Percentiles rank a stretch among this genome's conserved stretches.
Evolutionary conservation across 2,113 vertebrate genomes (phyloP).

Genomic region (Lasiurus borealis): DNA sequence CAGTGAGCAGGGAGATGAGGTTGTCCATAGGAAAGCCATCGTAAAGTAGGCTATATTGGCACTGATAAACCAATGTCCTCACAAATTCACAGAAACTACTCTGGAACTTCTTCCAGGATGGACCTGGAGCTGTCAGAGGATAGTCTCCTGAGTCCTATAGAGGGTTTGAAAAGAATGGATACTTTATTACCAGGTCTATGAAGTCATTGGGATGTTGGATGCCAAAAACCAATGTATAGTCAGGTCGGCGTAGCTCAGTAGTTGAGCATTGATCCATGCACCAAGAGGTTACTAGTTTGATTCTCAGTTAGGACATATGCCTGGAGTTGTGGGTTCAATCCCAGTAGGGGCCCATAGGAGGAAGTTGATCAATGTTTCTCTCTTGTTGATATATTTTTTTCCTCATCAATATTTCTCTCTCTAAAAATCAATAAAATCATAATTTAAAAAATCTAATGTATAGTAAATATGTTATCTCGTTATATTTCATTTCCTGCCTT

Average conservation of each 20-base stretch:
- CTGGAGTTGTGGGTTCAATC: too few species aligned
- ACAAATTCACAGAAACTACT: constrained; percentile 89
- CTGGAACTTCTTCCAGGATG: constrained; percentile 88
- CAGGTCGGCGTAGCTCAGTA: too few species aligned
- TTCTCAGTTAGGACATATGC: too few species aligned
- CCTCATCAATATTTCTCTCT: too few species aligned
- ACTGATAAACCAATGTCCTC: constrained; percentile 86
- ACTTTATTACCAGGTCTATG: constrained; percentile 18
- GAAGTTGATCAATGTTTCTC: too few species aligned
- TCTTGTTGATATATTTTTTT: too few species aligned
- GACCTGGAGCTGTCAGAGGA: constrained; percentile 87
- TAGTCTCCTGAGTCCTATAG: constrained; percentile 89
- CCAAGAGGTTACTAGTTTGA: too few species aligned
- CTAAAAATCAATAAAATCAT: too few species aligned
- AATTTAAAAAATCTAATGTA: not conserved
- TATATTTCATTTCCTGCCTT: constrained; percentile 21
- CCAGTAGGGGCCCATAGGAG: too few species aligned
- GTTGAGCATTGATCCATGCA: too few species aligned
- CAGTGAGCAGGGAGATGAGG: constrained; percentile 90
- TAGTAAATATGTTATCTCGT: not conserved
- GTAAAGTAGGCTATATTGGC: constrained; percentile 89
- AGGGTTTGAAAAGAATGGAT: not conserved
- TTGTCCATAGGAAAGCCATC: constrained; percentile 91
- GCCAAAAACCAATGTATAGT: constrained; percentile 26
- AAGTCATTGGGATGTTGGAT: not conserved